Evolutionary conservation across 2,113 vertebrate genomes (phyloP), one percentile per base, ranked within the genome.

Genomic region (Ceyx margarethae): DNA sequence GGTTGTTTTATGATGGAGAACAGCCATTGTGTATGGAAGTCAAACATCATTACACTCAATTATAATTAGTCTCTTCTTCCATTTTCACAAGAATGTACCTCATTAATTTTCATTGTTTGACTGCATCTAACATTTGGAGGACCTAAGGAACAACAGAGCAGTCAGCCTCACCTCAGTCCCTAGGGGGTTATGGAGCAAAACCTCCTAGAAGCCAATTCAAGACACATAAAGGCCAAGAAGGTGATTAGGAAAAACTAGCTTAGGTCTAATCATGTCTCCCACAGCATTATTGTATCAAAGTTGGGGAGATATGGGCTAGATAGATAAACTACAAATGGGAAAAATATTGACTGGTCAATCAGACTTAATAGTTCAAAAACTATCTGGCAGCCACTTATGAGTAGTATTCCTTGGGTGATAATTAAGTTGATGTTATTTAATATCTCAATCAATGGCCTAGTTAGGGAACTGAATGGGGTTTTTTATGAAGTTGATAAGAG

Each of bases 81-180:
- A 74, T 88, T 93, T 90, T 87, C 82, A 73, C n/a, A 61, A 68
- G 51, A 94, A 73, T 57, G 35, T 62, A 45, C 33, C 28, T 74
- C 51, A 91, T 85, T 90, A 50, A 82, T 93, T 94, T 95, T 90
- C 56, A 71, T 81, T 88, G 72, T 94, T 80, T 93, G 64, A 73
- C 57, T 89, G 74, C 62, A 81, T 87, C 66, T 84, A 67, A 46
- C 57, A 62, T 88, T 90, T 17, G 13, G 33, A 58, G 8, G 22
- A 54, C 13, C 26, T 26, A 53, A 28, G 51, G 51, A 51, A 25
- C 31, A n/a, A 57, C 29, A n/a, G 28, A 31, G 18, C 54, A 57
- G 54, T 73, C 28, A 51, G 15, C 43, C 23, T 72, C 22, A 33
- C 13, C 13, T 50, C 23, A 58, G 22, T 79, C 8, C 22, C 35